A percentile compares a stretch with the other conserved stretches of the same genome.
These are phyloP conservation scores for Otis tarda DNA, from an alignment of 2,113 vertebrate genomes.

Conservation along the genomic window DNA sequence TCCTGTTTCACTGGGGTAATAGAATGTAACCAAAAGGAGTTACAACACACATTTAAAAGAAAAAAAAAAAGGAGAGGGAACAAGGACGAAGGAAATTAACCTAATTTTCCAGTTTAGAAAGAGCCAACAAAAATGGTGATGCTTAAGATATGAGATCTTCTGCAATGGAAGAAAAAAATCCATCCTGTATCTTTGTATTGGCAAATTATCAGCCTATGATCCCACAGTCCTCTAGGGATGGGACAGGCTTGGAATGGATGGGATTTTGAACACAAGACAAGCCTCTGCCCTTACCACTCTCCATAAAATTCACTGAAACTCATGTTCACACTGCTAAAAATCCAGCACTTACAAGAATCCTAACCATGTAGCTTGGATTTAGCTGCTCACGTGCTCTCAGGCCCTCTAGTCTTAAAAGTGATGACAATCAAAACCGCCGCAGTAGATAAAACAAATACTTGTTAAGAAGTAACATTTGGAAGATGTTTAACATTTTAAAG, in stretches of 20 bases:
- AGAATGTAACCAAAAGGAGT: neutral
- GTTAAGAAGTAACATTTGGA: neutral
- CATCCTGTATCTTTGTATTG: neutral
- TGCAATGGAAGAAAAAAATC: neutral
- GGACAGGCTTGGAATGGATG: neutral
- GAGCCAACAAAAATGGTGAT: neutral
- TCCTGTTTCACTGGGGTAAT: neutral
- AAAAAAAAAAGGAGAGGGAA: neutral
- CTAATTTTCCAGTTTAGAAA: neutral
- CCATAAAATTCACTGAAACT: neutral
- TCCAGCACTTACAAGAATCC: neutral
- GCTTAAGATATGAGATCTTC: neutral
- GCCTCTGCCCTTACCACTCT: neutral
- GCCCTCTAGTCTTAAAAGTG: neutral
- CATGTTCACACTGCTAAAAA: neutral
- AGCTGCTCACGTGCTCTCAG: neutral
- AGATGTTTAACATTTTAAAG: neutral
- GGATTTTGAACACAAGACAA: neutral
- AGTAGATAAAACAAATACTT: neutral
- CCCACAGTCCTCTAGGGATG: neutral
- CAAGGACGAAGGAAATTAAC: neutral
- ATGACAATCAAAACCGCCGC: neutral
- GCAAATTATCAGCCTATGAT: neutral
- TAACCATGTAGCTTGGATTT: neutral
- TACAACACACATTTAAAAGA: neutral